A percentile compares a stretch with the other conserved stretches of the same genome.
phyloP scores from a whole-genome alignment of 2,797 vertebrate species.

The Karalla daura region DNA sequence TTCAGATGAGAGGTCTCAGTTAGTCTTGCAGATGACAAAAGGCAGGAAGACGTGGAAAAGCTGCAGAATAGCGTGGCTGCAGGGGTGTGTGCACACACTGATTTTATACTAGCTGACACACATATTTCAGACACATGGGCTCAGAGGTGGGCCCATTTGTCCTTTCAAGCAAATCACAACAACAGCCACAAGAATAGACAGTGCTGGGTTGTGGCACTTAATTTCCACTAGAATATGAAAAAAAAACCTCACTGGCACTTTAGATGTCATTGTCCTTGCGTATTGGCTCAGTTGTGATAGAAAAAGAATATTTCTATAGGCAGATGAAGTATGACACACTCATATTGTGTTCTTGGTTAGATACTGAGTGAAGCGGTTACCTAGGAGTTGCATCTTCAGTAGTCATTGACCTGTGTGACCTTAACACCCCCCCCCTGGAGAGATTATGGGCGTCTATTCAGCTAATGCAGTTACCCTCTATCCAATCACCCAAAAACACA shows the following conservation, averaged over 20 bases:
- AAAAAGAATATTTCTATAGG: no score
- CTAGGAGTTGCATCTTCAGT: slow-evolving; percentile 9
- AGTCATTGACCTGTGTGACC: slow-evolving; percentile 18
- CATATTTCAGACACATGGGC: slow-evolving; percentile 2
- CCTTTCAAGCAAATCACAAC: slow-evolving; percentile 11
- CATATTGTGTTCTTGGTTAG: not conserved
- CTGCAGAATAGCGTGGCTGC: not conserved
- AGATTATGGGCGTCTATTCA: not conserved
- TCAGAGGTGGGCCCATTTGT: slow-evolving; percentile 17
- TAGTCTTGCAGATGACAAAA: not conserved
- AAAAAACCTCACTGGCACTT: no score
- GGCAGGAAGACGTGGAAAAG: not conserved
- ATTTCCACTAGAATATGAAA: not conserved
- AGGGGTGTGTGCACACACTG: slow-evolving; percentile 5
- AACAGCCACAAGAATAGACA: not conserved
- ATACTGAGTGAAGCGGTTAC: not conserved
- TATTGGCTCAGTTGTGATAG: no score
- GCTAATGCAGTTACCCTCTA: not conserved
- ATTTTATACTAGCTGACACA: slow-evolving; percentile 28
- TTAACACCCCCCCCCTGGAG: not conserved
- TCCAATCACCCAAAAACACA: slow-evolving; percentile 3
- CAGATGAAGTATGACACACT: no score
- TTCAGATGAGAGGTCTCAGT: slow-evolving; percentile 6
- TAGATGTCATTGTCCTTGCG: no score
- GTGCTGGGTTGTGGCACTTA: not conserved